Evolutionary conservation across 2,113 vertebrate species (phyloP).

Genomic region (Chrysochloris asiatica): DNA sequence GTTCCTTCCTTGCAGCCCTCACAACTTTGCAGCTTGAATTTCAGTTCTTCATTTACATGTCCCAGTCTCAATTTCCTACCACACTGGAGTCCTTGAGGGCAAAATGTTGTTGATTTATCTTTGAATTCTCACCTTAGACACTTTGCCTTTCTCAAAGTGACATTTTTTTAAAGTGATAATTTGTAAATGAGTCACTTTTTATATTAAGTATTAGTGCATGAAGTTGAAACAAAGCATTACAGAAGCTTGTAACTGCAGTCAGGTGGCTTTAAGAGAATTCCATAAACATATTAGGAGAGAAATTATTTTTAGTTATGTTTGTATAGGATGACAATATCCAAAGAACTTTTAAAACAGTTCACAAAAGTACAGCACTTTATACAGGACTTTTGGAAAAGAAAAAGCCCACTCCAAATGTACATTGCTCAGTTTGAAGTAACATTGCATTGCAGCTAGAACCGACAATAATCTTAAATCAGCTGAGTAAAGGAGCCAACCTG

Average conservation of each 20-base stretch:
- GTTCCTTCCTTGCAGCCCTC: background rate
- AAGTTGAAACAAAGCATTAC: background rate
- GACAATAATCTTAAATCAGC: slow-evolving; percentile 39
- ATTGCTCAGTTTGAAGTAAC: slow-evolving; percentile 1
- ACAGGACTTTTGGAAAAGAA: background rate
- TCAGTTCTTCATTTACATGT: background rate
- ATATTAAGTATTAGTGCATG: background rate
- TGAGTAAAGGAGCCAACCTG: slow-evolving; percentile 23
- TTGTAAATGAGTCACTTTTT: background rate
- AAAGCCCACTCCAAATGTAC: background rate
- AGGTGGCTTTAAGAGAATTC: background rate
- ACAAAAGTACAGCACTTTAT: background rate
- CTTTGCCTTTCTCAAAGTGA: background rate
- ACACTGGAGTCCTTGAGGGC: background rate
- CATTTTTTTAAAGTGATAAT: background rate
- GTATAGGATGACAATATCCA: background rate
- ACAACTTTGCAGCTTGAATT: background rate
- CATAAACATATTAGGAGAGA: background rate
- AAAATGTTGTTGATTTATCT: background rate
- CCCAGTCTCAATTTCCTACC: background rate
- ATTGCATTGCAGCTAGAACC: background rate
- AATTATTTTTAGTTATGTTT: background rate
- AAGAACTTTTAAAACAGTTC: background rate
- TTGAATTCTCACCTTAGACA: background rate
- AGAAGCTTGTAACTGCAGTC: background rate